Evolutionary conservation across 2,888 invertebrate species (phyloP), one percentile per base, ranked within the genome.

Genomic region (Desoria tigrina): DNA sequence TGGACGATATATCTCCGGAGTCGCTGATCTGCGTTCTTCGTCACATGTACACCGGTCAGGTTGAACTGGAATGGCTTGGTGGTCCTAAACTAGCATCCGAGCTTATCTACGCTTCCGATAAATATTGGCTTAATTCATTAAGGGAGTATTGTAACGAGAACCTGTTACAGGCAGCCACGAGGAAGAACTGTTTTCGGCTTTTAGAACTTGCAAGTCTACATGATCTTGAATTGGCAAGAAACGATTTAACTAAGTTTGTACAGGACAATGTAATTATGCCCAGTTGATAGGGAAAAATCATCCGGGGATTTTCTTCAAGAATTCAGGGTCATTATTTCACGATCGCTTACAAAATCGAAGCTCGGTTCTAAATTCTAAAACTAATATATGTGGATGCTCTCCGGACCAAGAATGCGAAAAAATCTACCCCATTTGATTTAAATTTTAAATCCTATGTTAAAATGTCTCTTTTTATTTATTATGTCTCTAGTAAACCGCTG

Each of bases 151-250:
- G 66, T 24, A 59, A 66, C 21, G 62, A 62, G 23, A 58, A 66
- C 51, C 39, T 66, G 39, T 58, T 66, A 2, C 37, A 49, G 11
- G 59, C 54, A 16, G 66, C 66, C 1, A 66, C 42, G 7, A 66
- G 57, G 42, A 66, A 53, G 21, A 66, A 66, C n/a, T 66, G 66
- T 24, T 59, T 62, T 45, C 57, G 32, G 27, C 59, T 66, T 2
- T 59, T 66, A 62, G 66, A 66, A 49, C 62, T 66, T 1, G 66
- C 66, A 1, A 61, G 59, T 27, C 54, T 66, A 4, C 62, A 66
- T 23, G 62, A 66, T 42, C 42, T 66, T 26, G 62, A 66, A 9
- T 32, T 62, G 24, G 66, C 66, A 14, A 51, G 58, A 7, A 62
- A 66, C 14, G 62, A 66, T 21, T 39, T 66, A 0, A 58, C 45